phyloP scores from a whole-genome alignment of 2,888 invertebrate genomes.

The Tetragnatha montana region DNA sequence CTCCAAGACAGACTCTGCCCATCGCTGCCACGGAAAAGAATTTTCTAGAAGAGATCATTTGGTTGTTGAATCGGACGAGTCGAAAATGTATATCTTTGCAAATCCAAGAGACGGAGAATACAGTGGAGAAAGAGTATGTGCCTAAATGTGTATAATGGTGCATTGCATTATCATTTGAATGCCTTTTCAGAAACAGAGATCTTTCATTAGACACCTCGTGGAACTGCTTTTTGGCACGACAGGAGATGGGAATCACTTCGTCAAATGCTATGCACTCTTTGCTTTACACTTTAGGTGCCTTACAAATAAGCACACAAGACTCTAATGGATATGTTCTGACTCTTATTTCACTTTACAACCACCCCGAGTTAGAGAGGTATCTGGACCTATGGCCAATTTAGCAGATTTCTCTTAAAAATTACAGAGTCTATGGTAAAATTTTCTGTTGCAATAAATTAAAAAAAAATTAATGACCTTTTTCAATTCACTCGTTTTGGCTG shows the following conservation, averaged over 20 bases:
- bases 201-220: constrained; percentile 23
- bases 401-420: too few relatives aligned
- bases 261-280: constrained; percentile 37
- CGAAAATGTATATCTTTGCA: background rate
- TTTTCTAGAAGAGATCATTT: background rate
- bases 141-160: constrained; percentile 63
- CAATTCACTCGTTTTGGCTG: too few relatives aligned
- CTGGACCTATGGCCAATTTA: too few relatives aligned
- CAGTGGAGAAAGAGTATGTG: constrained; percentile 53
- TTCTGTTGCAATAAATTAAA: too few relatives aligned
- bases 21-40: background rate
- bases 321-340: constrained; percentile 7
- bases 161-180: constrained; percentile 61
- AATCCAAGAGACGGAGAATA: constrained; percentile 4
- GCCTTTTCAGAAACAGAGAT: constrained; percentile 37
- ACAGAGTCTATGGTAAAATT: too few relatives aligned
- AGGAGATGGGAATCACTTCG: constrained; percentile 3
- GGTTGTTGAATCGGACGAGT: background rate
- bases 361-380: too few relatives aligned
- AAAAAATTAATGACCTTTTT: too few relatives aligned
- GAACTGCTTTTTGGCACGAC: constrained; percentile 10
- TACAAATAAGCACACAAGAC: constrained; percentile 59
- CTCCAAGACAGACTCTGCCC: background rate
- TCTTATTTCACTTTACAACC: background rate
- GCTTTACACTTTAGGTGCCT: constrained; percentile 69